These are phyloP conservation scores for Uria lomvia DNA, from an alignment of 2,113 vertebrate species.

Conservation along the genomic window DNA sequence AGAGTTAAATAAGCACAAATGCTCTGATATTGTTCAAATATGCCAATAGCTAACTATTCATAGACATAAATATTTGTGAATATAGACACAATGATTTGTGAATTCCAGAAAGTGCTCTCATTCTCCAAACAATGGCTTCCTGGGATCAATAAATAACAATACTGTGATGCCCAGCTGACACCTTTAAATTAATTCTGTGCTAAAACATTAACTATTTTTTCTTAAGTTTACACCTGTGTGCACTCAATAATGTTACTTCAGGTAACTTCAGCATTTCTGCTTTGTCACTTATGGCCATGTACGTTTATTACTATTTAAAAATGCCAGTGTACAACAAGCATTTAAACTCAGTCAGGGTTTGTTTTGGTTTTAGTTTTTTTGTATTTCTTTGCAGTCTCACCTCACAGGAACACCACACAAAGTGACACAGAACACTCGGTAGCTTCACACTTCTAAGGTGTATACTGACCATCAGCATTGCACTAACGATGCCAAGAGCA, in stretches of 20 bases:
- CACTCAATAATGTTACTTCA: not conserved
- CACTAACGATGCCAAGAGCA: not conserved
- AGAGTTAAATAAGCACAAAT: not conserved
- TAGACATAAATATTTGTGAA: not conserved
- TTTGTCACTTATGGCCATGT: not conserved
- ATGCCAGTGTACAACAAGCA: not conserved
- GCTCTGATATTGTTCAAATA: not conserved
- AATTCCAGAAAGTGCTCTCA: not conserved
- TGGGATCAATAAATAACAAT: not conserved
- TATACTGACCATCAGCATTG: not conserved
- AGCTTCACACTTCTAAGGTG: not conserved
- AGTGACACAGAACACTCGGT: not conserved
- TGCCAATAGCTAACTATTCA: not conserved
- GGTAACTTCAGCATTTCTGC: not conserved
- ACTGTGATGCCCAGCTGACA: not conserved
- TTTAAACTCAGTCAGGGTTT: not conserved
- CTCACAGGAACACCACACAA: not conserved
- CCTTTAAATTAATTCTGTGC: not conserved
- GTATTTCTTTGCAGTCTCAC: not conserved
- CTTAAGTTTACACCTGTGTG: not conserved
- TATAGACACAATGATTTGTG: not conserved
- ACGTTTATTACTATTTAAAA: not conserved
- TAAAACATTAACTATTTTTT: not conserved
- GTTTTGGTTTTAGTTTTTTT: not conserved
- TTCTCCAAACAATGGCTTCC: not conserved